Evolutionary conservation across 2,113 vertebrate species (phyloP), one percentile per base, ranked within the genome.

Genomic region (Shinisaurus crocodilurus): DNA sequence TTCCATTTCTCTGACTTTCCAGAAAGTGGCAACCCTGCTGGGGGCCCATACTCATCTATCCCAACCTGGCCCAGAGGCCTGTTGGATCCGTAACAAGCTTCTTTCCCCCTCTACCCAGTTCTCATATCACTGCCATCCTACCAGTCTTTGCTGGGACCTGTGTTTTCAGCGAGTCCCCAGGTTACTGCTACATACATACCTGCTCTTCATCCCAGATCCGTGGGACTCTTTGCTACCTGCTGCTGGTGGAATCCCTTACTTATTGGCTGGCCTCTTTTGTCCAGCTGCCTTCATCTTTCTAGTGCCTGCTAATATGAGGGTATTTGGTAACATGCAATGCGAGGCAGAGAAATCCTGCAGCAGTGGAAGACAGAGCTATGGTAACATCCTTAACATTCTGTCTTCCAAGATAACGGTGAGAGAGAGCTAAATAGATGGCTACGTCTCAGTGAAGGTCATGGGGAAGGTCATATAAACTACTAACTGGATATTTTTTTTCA

Each of bases 401-500:
- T 29, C 57, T 77, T 87, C 50, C 85, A 75, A 63, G 54, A 77
- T 77, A 29, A 77, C n/a, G 54, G 16, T 3, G n/a, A 79, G 76
- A 48, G 12, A 79, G 29, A 23, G 27, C 57, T 87, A 87, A 79
- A 75, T 40, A 9, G 50, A 43, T 2, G 37, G 43, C 76, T 48
- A 60, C 20, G 18, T 76, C 37, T 20, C n/a, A 18, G 32, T 6
- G 79, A 88, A 92, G 85, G 84, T 92, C 82, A 45, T 13, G 20
- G 63, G 79, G 87, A 90, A n/a, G n/a, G n/a, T n/a, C n/a, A n/a
- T n/a, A n/a, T n/a, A n/a, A n/a, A n/a, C n/a, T n/a, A n/a, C n/a
- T n/a, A n/a, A n/a, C n/a, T n/a, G n/a, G n/a, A n/a, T n/a, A n/a
- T n/a, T n/a, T n/a, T n/a, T n/a, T n/a, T n/a, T n/a, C n/a, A n/a